These are phyloP conservation scores for Eulemur mongoz DNA, from an alignment of 2,797 vertebrate species.

Conservation along the genomic window DNA sequence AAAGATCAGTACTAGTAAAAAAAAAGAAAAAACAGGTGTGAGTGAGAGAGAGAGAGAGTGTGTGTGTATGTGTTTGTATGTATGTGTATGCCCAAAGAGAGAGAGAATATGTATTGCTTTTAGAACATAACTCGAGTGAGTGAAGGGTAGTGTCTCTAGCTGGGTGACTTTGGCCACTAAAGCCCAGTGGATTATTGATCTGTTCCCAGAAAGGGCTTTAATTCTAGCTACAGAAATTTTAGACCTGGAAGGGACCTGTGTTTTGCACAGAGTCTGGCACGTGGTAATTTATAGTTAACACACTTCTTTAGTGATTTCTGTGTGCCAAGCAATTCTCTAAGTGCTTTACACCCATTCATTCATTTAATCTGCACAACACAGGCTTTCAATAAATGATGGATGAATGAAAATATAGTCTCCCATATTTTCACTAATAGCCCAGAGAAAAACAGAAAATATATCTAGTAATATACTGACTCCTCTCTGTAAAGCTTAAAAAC, in stretches of 20 bases:
- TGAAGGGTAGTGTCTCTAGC: background rate
- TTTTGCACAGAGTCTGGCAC: background rate
- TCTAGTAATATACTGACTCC: background rate
- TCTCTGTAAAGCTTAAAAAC: background rate
- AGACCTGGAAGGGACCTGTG: background rate
- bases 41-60: background rate
- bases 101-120: background rate
- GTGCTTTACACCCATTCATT: background rate
- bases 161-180: background rate
- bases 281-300: background rate
- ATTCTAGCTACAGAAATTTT: background rate
- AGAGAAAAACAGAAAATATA: background rate
- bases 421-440: background rate
- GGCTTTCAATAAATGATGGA: background rate
- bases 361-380: background rate
- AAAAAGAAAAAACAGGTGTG: background rate
- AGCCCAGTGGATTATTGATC: background rate
- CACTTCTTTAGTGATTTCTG: background rate
- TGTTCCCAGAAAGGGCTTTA: background rate
- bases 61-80: background rate
- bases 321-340: background rate
- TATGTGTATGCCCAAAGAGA: background rate
- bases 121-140: background rate
- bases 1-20: background rate
- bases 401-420: background rate